A percentile compares a stretch with the other conserved stretches of the same genome.
Evolutionary conservation across 92 coral and sea anemone species (phyloP).

Genomic region (Palythoa heliodiscus): DNA sequence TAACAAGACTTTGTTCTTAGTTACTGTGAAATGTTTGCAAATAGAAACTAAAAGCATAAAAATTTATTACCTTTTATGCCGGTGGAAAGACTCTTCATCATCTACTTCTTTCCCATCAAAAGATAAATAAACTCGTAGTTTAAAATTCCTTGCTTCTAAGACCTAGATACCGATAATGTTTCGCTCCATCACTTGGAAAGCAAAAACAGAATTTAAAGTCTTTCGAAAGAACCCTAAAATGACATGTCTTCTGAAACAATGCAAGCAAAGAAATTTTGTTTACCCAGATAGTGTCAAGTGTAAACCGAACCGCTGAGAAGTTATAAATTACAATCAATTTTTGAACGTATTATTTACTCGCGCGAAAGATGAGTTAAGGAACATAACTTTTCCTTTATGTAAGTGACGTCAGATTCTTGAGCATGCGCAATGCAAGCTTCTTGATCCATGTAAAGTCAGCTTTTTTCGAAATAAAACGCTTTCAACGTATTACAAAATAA

Average conservation of each 20-base stretch:
- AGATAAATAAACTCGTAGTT: background rate
- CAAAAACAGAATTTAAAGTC: constrained; percentile 4
- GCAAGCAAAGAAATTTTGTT: constrained; percentile 1
- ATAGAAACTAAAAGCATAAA: background rate
- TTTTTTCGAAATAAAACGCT: too few species aligned
- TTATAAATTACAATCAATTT: constrained; percentile 8
- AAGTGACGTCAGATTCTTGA: too few species aligned
- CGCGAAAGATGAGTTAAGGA: too few species aligned
- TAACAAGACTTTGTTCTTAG: background rate
- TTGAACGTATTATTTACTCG: background rate
- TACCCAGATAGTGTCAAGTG: constrained; percentile 2
- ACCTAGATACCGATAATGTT: background rate
- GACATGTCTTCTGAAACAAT: constrained; percentile 21
- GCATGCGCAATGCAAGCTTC: too few species aligned
- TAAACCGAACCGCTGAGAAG: constrained; percentile 16
- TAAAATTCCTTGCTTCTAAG: background rate
- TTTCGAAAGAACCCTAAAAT: background rate
- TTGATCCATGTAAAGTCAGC: too few species aligned
- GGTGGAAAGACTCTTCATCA: constrained; percentile 37
- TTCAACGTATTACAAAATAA: too few species aligned
- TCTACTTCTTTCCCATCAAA: background rate
- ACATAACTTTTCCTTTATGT: too few species aligned
- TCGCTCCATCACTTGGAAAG: background rate
- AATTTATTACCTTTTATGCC: constrained; percentile 13
- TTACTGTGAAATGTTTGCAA: background rate